These are phyloP conservation scores for Pterophyllum scalare DNA, from an alignment of 2,113 vertebrate genomes.

Conservation along the genomic window DNA sequence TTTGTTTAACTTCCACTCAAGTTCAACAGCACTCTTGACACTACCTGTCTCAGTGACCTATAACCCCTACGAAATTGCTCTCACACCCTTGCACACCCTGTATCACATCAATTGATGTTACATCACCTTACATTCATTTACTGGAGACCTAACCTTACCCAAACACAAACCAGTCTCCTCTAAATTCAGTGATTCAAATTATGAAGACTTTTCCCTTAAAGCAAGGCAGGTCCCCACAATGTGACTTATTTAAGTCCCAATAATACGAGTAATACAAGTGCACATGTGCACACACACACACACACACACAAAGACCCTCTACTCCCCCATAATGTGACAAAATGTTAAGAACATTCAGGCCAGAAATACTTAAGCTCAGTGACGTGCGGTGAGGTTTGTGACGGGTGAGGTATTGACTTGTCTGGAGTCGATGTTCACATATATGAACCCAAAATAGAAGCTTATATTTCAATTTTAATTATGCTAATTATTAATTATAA, in stretches of 20 bases:
- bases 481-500: no score
- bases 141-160: background rate
- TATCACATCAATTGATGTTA: background rate
- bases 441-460: no score
- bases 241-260: background rate
- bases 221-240: accelerated
- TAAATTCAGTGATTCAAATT: background rate
- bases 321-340: background rate
- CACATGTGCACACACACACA: background rate
- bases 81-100: background rate
- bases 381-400: no score
- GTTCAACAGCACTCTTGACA: background rate
- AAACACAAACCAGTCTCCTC: background rate
- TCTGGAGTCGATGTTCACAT: no score
- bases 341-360: background rate
- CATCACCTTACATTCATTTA: background rate
- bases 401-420: no score
- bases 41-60: conserved; percentile 26
- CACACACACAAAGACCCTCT: background rate
- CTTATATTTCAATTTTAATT: no score
- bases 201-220: background rate
- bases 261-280: background rate
- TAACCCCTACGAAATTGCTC: conserved; percentile 9
- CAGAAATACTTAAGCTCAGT: background rate
- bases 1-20: conserved; percentile 3